A percentile compares a stretch with the other conserved stretches of the same genome.
Conservation (phyloP, 2,797 vertebrate genomes). For the Staurois parvus region DNA sequence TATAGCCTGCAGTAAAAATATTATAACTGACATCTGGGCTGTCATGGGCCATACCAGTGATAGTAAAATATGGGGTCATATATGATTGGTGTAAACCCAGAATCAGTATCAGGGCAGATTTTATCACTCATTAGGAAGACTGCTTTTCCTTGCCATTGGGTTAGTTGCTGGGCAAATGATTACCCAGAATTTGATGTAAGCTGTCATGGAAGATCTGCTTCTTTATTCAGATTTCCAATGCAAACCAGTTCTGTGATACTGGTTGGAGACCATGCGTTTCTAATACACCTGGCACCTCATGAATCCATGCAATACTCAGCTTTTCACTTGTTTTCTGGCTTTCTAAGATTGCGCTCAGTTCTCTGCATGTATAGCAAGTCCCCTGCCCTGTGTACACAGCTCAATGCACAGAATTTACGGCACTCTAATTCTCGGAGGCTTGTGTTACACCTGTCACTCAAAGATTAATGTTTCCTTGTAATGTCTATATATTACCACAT, state of each 20-base stretch:
- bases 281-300: background rate
- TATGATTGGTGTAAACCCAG: background rate
- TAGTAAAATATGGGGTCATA: background rate
- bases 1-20: too few species aligned
- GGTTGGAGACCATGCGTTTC: background rate
- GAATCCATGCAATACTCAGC: too few species aligned
- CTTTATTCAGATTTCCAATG: slow-evolving; percentile 28
- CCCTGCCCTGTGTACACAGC: slow-evolving; percentile 1
- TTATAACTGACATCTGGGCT: too few species aligned
- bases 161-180: slow-evolving; percentile 47
- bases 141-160: slow-evolving; percentile 22
- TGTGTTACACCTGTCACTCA: slow-evolving; percentile 45
- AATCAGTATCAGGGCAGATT: background rate
- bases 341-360: background rate
- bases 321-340: background rate
- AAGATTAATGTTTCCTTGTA: slow-evolving; percentile 33
- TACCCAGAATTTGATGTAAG: slow-evolving; percentile 29
- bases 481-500: slow-evolving; percentile 24
- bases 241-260: slow-evolving; percentile 41
- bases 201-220: slow-evolving; percentile 29
- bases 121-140: slow-evolving; percentile 4
- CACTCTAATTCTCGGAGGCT: background rate
- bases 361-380: background rate
- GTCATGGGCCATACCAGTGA: too few species aligned
- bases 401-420: background rate